Evolutionary conservation across 1,140 invertebrate species (phyloP), one percentile per base, ranked within the genome.

Genomic region (Apocrypta bakeri): DNA sequence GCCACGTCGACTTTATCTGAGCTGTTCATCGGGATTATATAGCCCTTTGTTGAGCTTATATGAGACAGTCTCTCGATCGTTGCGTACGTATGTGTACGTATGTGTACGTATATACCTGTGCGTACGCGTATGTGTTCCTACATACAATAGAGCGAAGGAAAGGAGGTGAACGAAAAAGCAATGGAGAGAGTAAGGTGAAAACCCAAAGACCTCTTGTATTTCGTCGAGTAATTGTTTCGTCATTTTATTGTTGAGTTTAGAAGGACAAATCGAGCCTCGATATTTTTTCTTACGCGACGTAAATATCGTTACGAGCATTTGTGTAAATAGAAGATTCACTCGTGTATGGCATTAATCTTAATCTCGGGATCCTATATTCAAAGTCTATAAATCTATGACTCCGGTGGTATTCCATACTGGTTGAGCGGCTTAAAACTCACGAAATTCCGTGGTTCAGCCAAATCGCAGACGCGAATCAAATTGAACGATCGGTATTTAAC

Each of bases 11-110:
- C 74, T 72, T 82, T 82, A 82, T 82, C 81, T 78, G 24, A 29
- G 31, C 31, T 71, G 81, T 78, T 82, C 81, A 82, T 82, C 81
- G 75, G 68, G 66, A 78, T 82, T 82, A 82, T 82, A 78, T 78
- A 68, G 81, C 29, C 75, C 81, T 82, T 82, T 82, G 81, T 82
- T 82, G 81, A 42, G 4, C 56, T 73, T 31, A 56, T n/a, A n/a
- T 56, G 48, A 56, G 21, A 56, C 48, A n/a, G 17, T 56, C 48
- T 56, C 48, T 56, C 48, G 48, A 56, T 56, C 48, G 48, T 56
- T 21, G 48, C 17, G 6, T 14, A 17, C 14, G 42, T 48, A 17
- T 48, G 12, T 48, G 42, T 14, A 1, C 21, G 14, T 48, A 48
- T 12, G 21, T 14, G 42, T 42, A 42, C 40, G 12, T 42, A 42